Evolutionary conservation across 1,140 invertebrate genomes (phyloP).

Genomic region (Heliconius congener): DNA sequence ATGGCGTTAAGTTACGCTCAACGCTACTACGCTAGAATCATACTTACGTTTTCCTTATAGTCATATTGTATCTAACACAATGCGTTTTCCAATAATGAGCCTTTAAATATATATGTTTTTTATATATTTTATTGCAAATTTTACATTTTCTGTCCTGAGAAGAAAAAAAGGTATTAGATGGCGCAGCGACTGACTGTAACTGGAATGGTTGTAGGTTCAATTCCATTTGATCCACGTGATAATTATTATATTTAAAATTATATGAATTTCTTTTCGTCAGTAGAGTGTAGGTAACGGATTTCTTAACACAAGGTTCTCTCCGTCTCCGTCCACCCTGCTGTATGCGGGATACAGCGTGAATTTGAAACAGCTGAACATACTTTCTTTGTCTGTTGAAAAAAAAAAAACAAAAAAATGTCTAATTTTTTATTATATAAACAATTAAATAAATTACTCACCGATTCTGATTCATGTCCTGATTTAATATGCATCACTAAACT

Average conservation of each 20-base stretch:
- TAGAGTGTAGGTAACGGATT: too few relatives aligned
- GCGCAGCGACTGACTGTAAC: not conserved
- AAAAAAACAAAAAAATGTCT: too few relatives aligned
- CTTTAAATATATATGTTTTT: constrained; percentile 43
- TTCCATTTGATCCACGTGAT: not conserved
- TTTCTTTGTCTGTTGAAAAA: too few relatives aligned
- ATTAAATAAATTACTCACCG: constrained; percentile 25
- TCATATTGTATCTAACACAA: constrained; percentile 40
- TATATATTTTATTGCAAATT: constrained; percentile 48
- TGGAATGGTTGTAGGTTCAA: not conserved
- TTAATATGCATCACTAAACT: constrained; percentile 49
- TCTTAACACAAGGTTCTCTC: too few relatives aligned
- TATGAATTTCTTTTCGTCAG: too few relatives aligned
- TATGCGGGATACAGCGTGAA: not conserved
- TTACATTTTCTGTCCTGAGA: constrained; percentile 45
- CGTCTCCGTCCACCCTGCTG: too few relatives aligned
- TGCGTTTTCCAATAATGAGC: constrained; percentile 48
- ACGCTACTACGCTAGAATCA: not conserved
- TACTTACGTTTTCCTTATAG: constrained; percentile 19
- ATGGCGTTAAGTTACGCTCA: not conserved
- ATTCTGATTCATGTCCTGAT: constrained; percentile 38
- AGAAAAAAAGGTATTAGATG: not conserved
- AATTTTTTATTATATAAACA: not conserved
- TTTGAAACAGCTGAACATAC: not conserved
- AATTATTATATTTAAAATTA: not conserved